phyloP scores from a whole-genome alignment of 1,140 invertebrate genomes.

The Papilio polytes region DNA sequence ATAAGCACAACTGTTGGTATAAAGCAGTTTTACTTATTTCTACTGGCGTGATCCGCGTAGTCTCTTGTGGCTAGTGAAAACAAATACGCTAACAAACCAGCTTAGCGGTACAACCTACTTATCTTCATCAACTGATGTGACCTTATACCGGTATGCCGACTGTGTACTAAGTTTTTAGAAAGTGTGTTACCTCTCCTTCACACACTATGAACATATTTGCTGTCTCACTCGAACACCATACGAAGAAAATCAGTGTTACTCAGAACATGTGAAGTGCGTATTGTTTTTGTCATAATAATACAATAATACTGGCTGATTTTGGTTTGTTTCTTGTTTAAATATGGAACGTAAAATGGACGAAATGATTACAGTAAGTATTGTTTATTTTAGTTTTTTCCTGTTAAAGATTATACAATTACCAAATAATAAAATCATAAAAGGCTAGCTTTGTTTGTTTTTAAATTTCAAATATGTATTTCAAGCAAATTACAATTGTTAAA shows the following conservation, averaged over 20 bases:
- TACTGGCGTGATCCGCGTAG: no score
- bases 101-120: slow-evolving; percentile 4
- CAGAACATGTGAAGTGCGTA: slow-evolving; percentile 42
- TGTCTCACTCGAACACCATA: slow-evolving; percentile 50
- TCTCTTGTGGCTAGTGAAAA: no score
- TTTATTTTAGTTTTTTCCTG: not conserved
- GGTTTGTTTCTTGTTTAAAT: no score
- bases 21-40: no score
- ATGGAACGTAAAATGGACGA: slow-evolving; percentile 31
- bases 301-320: not conserved
- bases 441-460: no score
- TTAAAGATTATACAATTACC: not conserved
- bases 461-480: no score
- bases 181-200: slow-evolving; percentile 60
- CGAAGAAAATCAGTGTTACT: slow-evolving; percentile 42
- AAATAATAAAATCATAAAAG: no score
- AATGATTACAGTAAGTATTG: not conserved
- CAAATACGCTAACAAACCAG: not conserved
- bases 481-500: no score
- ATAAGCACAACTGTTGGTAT: no score
- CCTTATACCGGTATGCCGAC: slow-evolving; percentile 63
- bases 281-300: slow-evolving; percentile 41
- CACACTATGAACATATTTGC: slow-evolving; percentile 26
- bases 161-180: slow-evolving; percentile 67
- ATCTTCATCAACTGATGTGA: slow-evolving; percentile 58